Evolutionary conservation across 2,888 invertebrate genomes (phyloP).

Genomic region (Cataglyphis altisquamis): DNA sequence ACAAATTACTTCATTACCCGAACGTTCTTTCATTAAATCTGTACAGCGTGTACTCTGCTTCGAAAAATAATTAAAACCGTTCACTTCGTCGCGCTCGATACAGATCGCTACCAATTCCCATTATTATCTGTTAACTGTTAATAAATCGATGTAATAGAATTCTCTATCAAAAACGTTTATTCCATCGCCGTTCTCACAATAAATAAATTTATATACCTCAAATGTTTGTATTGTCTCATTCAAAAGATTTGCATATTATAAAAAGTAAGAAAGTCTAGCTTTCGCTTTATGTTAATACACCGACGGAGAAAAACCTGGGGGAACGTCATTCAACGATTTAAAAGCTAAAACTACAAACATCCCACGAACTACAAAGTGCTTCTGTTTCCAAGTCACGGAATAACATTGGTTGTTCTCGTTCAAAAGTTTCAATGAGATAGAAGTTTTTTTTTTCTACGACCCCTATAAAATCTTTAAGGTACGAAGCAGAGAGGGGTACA

Average conservation of each 20-base stretch:
- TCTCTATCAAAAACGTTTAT: neutral
- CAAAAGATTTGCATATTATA: neutral
- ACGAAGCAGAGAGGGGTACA: neutral
- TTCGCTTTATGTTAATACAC: constrained; percentile 34
- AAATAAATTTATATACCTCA: neutral
- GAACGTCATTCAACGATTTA: constrained; percentile 28
- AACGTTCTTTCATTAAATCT: constrained; percentile 61
- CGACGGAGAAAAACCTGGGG: neutral
- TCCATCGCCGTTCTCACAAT: neutral
- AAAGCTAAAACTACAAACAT: constrained; percentile 38
- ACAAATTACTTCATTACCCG: constrained; percentile 74
- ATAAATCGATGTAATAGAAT: constrained; percentile 1
- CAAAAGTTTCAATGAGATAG: constrained; percentile 35
- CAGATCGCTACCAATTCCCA: constrained; percentile 15
- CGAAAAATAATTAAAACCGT: constrained; percentile 70
- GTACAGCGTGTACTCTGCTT: constrained; percentile 21
- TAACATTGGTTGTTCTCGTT: constrained; percentile 48
- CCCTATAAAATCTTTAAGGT: constrained; percentile 35
- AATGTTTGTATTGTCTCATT: neutral
- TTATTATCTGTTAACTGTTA: constrained; percentile 7
- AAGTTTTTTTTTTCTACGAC: constrained; percentile 25
- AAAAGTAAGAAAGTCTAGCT: constrained; percentile 10
- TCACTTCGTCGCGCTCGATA: constrained; percentile 41
- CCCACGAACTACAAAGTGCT: neutral
- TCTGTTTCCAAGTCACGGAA: constrained; percentile 45